These are phyloP conservation scores for Toxotes lorentzi DNA, from an alignment of 2,797 vertebrate genomes.

Conservation along the genomic window DNA sequence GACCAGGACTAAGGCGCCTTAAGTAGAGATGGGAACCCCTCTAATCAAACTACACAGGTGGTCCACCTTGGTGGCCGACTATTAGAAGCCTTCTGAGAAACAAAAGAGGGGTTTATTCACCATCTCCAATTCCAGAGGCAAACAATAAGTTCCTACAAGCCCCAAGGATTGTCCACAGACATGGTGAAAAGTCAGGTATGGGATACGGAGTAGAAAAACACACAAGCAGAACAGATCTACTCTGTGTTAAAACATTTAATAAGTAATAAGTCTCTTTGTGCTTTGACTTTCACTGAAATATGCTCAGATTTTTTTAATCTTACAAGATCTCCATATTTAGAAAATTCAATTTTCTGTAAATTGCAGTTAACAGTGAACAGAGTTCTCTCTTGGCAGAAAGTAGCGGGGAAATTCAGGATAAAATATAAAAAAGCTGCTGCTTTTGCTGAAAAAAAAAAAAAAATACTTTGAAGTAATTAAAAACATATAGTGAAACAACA, in stretches of 20 bases:
- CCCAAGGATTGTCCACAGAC: not conserved
- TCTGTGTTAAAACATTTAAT: not conserved
- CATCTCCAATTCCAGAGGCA: slow-evolving; percentile 16
- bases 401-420: not conserved
- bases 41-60: slow-evolving; percentile 83
- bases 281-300: not conserved
- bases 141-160: slow-evolving; percentile 39
- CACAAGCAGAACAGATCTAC: not conserved
- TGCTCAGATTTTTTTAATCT: not conserved
- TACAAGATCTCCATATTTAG: slow-evolving; percentile 7
- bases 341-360: not conserved
- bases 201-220: slow-evolving; percentile 1
- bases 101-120: slow-evolving; percentile 33
- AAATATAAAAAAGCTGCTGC: not conserved
- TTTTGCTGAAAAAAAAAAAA: not conserved
- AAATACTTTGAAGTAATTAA: not conserved
- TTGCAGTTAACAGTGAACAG: not conserved
- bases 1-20: slow-evolving; percentile 62
- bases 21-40: slow-evolving; percentile 71
- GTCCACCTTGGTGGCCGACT: slow-evolving; percentile 85
- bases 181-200: not conserved
- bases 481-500: slow-evolving; percentile 6
- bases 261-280: not conserved
- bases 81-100: slow-evolving; percentile 45
- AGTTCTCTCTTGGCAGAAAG: not conserved